Evolutionary conservation across 1,140 invertebrate genomes (phyloP).

Genomic region (Neocloeon triangulifer): DNA sequence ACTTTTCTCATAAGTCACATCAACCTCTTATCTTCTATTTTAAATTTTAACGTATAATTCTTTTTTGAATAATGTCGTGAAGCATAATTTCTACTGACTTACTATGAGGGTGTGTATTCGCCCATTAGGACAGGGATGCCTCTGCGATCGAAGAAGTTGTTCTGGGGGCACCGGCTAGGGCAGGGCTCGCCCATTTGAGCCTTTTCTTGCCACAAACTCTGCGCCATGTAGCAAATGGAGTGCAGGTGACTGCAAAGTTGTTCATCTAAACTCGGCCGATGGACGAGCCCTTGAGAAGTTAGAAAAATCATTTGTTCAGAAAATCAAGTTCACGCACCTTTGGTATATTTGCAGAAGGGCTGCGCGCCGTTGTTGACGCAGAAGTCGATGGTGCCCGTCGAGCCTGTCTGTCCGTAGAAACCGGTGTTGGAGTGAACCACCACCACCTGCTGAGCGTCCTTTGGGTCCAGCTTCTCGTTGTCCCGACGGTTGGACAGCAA

Average conservation of each 20-base stretch:
- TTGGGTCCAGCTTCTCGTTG: slow-evolving; percentile 27
- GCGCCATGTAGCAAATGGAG: slow-evolving; percentile 48
- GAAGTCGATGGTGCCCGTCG: slow-evolving; percentile 46
- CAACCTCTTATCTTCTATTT: too few relatives aligned
- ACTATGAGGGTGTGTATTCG: too few relatives aligned
- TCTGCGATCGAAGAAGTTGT: too few relatives aligned
- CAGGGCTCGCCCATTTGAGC: slow-evolving; percentile 35
- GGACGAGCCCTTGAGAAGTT: too few relatives aligned
- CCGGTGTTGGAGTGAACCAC: slow-evolving; percentile 53
- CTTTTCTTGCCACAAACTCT: slow-evolving; percentile 28
- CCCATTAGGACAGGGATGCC: too few relatives aligned
- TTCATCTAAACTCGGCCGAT: too few relatives aligned
- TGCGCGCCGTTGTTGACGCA: slow-evolving; percentile 52
- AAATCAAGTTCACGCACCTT: too few relatives aligned
- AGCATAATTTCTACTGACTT: too few relatives aligned
- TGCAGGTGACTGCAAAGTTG: slow-evolving; percentile 52
- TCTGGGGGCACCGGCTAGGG: slow-evolving; percentile 39
- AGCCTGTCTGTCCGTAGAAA: slow-evolving; percentile 40
- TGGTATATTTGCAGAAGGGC: slow-evolving; percentile 36
- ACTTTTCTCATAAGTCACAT: too few relatives aligned
- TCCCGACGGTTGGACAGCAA: slow-evolving; percentile 20
- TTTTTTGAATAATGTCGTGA: too few relatives aligned
- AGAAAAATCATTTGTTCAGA: too few relatives aligned
- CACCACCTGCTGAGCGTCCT: slow-evolving; percentile 44
- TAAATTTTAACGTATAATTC: too few relatives aligned